These are phyloP conservation scores for Telmatochromis brichardi DNA, from an alignment of 2,113 vertebrate species.

Conservation along the genomic window DNA sequence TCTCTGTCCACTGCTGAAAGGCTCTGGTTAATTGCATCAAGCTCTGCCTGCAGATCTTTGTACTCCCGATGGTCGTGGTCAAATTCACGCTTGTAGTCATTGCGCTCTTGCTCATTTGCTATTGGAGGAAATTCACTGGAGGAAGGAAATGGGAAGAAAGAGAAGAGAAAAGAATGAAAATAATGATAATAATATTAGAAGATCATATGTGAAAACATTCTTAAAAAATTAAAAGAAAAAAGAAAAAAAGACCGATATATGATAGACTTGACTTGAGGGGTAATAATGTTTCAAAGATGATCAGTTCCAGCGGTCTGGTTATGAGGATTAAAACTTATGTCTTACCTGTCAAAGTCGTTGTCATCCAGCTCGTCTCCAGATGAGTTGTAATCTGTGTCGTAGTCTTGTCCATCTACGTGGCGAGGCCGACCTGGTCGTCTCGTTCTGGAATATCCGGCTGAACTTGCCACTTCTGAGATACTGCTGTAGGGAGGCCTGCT, in stretches of 20 bases:
- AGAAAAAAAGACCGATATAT: background rate
- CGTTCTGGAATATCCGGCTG: constrained; percentile 51
- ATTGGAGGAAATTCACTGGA: constrained; percentile 74
- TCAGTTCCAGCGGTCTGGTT: background rate
- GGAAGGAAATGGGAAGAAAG: background rate
- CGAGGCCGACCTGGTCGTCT: constrained; percentile 50
- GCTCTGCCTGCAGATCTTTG: constrained; percentile 74
- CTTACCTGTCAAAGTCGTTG: constrained; percentile 75
- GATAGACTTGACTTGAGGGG: background rate
- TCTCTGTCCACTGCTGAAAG: constrained; percentile 71
- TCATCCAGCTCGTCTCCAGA: constrained; percentile 87
- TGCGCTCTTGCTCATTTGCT: constrained; percentile 58
- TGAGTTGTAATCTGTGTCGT: constrained; percentile 79
- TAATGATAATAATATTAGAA: background rate
- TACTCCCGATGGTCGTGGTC: constrained; percentile 77
- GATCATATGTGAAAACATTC: background rate
- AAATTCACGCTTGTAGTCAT: constrained; percentile 74
- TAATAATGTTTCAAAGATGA: background rate
- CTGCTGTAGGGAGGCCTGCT: constrained; percentile 43
- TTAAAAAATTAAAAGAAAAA: background rate
- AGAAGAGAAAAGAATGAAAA: background rate
- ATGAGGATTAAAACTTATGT: background rate
- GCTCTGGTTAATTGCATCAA: constrained; percentile 74
- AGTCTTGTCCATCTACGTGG: constrained; percentile 61
- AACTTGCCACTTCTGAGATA: constrained; percentile 63